phyloP scores from a whole-genome alignment of 53 echinoderm and acorn worm species.

The Pentamera pediparva region DNA sequence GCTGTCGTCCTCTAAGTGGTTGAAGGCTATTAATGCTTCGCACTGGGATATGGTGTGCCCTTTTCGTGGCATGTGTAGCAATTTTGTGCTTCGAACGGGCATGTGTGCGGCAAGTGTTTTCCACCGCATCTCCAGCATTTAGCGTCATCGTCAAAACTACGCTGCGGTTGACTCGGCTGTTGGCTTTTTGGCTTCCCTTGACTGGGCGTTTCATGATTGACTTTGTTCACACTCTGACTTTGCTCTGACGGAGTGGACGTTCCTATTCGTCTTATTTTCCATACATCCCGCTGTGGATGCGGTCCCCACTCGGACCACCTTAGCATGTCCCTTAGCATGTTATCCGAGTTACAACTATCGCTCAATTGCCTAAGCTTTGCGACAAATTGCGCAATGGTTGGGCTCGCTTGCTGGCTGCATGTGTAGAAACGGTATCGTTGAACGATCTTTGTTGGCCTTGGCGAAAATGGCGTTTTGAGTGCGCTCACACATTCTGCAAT shows the following conservation, averaged over 20 bases:
- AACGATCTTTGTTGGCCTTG: conserved; percentile 23
- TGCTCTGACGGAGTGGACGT: neutral
- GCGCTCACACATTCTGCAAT: conserved; percentile 9
- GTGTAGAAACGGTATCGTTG: conserved; percentile 25
- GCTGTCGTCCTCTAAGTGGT: no score
- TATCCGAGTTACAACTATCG: conserved; percentile 44
- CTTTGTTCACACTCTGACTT: neutral
- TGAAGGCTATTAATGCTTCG: conserved; percentile 15
- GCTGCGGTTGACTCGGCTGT: neutral
- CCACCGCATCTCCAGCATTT: conserved; percentile 38
- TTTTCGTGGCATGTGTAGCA: conserved; percentile 35
- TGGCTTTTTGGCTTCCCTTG: neutral
- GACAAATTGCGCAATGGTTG: conserved; percentile 22
- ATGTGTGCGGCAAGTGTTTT: neutral
- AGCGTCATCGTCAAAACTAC: neutral
- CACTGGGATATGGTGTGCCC: conserved; percentile 50
- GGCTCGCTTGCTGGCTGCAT: neutral
- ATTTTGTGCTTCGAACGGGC: conserved; percentile 5
- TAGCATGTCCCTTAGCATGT: conserved; percentile 37
- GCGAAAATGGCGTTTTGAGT: neutral
- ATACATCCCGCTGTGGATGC: conserved; percentile 34
- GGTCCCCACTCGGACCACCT: conserved; percentile 27
- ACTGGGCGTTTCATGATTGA: neutral
- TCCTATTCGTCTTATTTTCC: conserved; percentile 2
- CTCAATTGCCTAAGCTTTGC: conserved; percentile 22